Conservation (phyloP, 2,797 vertebrate species). For the Melanotaenia pygmaea region DNA sequence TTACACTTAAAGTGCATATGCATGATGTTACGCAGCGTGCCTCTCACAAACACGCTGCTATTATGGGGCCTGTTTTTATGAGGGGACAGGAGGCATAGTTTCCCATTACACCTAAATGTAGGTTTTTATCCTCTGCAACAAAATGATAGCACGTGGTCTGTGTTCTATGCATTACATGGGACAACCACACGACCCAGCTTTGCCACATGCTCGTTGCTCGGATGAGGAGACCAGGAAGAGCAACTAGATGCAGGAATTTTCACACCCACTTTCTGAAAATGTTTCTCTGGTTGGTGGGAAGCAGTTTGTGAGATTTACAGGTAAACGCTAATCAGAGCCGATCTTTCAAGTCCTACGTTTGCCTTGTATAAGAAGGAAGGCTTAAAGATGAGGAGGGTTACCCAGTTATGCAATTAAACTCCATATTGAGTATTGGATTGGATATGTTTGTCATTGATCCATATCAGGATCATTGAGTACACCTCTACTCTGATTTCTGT, state of each 20-base stretch:
- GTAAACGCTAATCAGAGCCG: slow-evolving; percentile 57
- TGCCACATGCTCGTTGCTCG: not conserved
- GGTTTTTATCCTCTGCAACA: slow-evolving; percentile 25
- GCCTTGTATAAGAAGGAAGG: slow-evolving; percentile 4
- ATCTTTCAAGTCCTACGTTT: slow-evolving; percentile 29
- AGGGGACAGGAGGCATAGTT: slow-evolving; percentile 36
- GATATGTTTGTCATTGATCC: not conserved
- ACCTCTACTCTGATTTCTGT: too few relatives aligned
- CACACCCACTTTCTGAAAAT: slow-evolving; percentile 50
- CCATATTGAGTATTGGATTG: not conserved
- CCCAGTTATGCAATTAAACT: not conserved
- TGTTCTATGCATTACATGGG: slow-evolving; percentile 6
- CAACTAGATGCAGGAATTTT: slow-evolving; percentile 49
- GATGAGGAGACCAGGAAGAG: slow-evolving; percentile 9
- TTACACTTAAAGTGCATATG: slow-evolving; percentile 47
- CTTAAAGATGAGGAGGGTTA: slow-evolving; percentile 28
- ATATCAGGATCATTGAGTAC: not conserved
- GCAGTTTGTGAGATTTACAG: slow-evolving; percentile 60
- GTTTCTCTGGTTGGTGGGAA: slow-evolving; percentile 34
- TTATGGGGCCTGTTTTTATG: slow-evolving; percentile 55
- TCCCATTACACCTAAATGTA: slow-evolving; percentile 34
- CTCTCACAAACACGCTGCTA: slow-evolving; percentile 56
- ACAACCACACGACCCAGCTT: not conserved
- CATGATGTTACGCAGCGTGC: slow-evolving; percentile 31
- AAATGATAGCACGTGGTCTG: slow-evolving; percentile 50